Evolutionary conservation across 2,888 invertebrate species (phyloP).

Genomic region (Ypsolopha sequella): DNA sequence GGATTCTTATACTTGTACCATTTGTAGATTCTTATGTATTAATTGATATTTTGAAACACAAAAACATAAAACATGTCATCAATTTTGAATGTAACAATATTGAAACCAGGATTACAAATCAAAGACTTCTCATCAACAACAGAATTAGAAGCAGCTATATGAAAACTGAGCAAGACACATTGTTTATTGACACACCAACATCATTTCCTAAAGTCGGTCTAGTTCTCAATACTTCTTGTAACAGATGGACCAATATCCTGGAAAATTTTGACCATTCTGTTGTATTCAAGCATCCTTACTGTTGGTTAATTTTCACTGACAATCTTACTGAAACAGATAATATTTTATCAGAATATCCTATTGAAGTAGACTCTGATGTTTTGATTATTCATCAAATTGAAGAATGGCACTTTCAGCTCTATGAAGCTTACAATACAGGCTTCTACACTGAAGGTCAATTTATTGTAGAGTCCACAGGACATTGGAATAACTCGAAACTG

Average conservation of each 20-base stretch:
- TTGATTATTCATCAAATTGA: constrained; percentile 27
- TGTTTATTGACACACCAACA: constrained; percentile 9
- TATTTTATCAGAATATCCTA: constrained; percentile 33
- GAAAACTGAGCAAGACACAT: constrained; percentile 8
- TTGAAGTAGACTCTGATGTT: constrained; percentile 61
- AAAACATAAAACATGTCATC: constrained; percentile 31
- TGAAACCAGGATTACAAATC: constrained; percentile 15
- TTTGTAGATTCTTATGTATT: constrained; percentile 8
- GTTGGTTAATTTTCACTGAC: constrained; percentile 44
- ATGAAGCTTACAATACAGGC: constrained; percentile 70
- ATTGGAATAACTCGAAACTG: constrained; percentile 39
- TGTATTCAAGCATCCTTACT: constrained; percentile 29
- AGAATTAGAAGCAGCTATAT: constrained; percentile 20
- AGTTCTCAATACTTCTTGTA: constrained; percentile 33
- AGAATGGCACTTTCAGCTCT: constrained; percentile 26
- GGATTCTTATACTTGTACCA: background rate
- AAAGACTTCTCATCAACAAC: constrained; percentile 26
- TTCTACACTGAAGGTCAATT: constrained; percentile 61
- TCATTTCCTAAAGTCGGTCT: constrained; percentile 25
- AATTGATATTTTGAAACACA: constrained; percentile 35
- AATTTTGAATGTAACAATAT: constrained; percentile 29
- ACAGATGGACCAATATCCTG: constrained; percentile 29
- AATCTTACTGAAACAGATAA: constrained; percentile 21
- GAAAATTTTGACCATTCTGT: constrained; percentile 11
- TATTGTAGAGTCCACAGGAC: constrained; percentile 55